Base-by-base conservation (phyloP, 2,888 invertebrate genomes). In the Lasioglossum morio region DNA sequence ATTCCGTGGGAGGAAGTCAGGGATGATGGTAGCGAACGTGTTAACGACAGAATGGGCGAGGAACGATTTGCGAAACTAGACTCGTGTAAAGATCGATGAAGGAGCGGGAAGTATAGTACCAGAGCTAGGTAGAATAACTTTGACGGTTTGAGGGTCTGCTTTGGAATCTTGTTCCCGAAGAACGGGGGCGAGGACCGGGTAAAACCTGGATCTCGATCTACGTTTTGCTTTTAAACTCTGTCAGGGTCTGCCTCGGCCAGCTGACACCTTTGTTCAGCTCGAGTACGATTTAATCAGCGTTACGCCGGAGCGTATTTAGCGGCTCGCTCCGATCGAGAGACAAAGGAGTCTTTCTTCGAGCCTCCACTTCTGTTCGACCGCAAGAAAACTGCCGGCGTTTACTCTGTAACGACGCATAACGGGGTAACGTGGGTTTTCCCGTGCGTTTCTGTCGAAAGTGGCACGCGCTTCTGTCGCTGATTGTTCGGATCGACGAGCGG, bases 201-300 rank as follows among this genome's bases (percentile, higher is more conserved):
- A 37, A 69, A 57, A 3, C 23, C 40, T 40, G 7, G 23, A 34
- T 3, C 34, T 23, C 23, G 37, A 23, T 37, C 19, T 37, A 43
- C 43, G 43, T 43, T 43, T 43, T 40, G 34, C 37, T 34, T 37
- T 40, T 37, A 23, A 10, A 69, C 14, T 69, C 66, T 30, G 34
- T 16, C 34, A 34, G n/a, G 40, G 40, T 23, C 37, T 40, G 72
- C 43, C 72, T 2, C 72, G 72, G 27, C 43, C 72, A 72, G 46
- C 46, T 46, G 48, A 72, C 48, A 72, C 34, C 72, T 72, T 72
- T 72, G 72, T 72, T 30, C 48, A 2, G 48, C 30, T n/a, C 40
- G 43, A 48, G 53, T 16, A 19, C 75, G 63, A 74, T 75, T 81
- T 37, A 37, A 60, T 81, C 77, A 40, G 34, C 30, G n/a, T 19